Evolutionary conservation across 1,140 invertebrate species (phyloP), one percentile per base, ranked within the genome.

Genomic region (Caenorhabditis remanei): DNA sequence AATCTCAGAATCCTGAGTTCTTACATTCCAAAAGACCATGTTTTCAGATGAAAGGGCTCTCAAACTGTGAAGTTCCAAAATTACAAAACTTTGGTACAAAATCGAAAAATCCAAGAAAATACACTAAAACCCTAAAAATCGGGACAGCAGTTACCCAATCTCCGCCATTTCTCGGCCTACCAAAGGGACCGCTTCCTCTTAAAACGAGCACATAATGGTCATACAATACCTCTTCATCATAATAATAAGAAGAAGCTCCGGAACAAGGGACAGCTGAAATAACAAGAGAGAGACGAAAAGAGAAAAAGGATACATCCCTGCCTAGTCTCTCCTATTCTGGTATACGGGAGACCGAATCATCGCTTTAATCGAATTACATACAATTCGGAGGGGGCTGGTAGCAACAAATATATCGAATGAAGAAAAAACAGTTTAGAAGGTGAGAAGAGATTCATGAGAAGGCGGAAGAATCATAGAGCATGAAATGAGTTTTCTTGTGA

Each of bases 321-420:
- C n/a, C n/a, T n/a, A n/a, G n/a, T n/a, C 71, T 79, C 53, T 32
- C 32, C 32, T 32, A 2, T 32, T 32, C 32, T 32, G 32, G 32
- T 32, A 32, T 32, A 32, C 32, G 32, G 32, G 32, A 41, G 67
- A 19, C 67, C 71, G 46, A 79, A 79, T 79, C 71, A 50, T 79
- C 46, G 46, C 46, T 79, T 79, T 79, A 79, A 79, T 79, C 71
- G 71, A 79, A 79, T 79, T 50, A 79, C 71, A 79, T 71, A 48
- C 40, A 43, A 71, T 71, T 32, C 2, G 32, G 32, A 32, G 32
- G 32, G 32, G 32, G 32, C 1, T 40, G 65, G 8, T 71, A 71
- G 71, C 46, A 14, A 41, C 46, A 79, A 79, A 48, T 53, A 79
- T 24, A 79, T 7, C 8, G 71, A 21, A 79, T 19, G 24, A 50